Evolutionary conservation across 2,888 invertebrate species (phyloP).

Genomic region (Machimus rusticus): DNA sequence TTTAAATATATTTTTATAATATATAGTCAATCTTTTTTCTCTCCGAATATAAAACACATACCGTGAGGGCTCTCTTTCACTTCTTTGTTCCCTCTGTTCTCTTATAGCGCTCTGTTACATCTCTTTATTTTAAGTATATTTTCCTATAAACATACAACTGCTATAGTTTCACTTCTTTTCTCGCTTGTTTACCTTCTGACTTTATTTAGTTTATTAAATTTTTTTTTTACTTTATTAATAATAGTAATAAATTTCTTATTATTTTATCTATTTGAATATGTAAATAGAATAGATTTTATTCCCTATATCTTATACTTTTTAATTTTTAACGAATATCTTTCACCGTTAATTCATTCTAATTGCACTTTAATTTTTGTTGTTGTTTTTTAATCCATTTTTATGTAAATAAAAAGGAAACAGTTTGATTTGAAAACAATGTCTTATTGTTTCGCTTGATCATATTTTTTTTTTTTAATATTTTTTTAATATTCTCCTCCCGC

Average conservation of each 20-base stretch:
- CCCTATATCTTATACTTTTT: slow-evolving; percentile 49
- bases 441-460: slow-evolving; percentile 49
- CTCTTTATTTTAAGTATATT: slow-evolving; percentile 28
- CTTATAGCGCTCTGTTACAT: slow-evolving; percentile 35
- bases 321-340: slow-evolving; percentile 59
- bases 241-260: slow-evolving; percentile 43
- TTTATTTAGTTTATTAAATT: slow-evolving; percentile 40
- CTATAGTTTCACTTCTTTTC: slow-evolving; percentile 48
- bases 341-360: slow-evolving; percentile 67
- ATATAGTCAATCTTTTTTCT: slow-evolving; percentile 71
- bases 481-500: slow-evolving; percentile 48
- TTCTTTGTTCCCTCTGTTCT: slow-evolving; percentile 26
- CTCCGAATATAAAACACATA: slow-evolving; percentile 64
- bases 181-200: slow-evolving; percentile 36
- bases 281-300: slow-evolving; percentile 65
- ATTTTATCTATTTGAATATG: slow-evolving; percentile 66
- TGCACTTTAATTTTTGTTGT: slow-evolving; percentile 66
- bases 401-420: slow-evolving; percentile 44
- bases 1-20: slow-evolving; percentile 34
- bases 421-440: slow-evolving; percentile 37
- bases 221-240: slow-evolving; percentile 43
- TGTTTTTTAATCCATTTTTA: slow-evolving; percentile 47
- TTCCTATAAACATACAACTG: slow-evolving; percentile 55
- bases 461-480: slow-evolving; percentile 43
- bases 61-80: slow-evolving; percentile 25